Conservation (phyloP, 2,113 vertebrate species). For the Holacanthus passer region DNA sequence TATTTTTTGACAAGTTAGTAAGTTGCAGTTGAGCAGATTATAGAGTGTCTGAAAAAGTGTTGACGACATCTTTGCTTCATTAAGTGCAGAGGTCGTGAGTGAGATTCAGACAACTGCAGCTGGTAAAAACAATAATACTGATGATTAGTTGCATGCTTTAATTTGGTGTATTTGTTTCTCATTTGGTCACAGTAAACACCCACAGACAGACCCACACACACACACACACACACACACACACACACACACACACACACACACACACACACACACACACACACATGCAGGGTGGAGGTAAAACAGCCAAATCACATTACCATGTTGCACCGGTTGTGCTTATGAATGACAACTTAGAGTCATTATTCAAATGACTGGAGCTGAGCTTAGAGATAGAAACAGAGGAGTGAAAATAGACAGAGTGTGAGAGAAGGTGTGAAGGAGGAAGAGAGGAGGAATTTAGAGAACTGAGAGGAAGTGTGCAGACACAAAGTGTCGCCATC, state of each 20-base stretch:
- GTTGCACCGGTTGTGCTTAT: constrained; percentile 10
- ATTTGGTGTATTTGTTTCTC: constrained; percentile 46
- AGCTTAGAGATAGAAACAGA: constrained; percentile 37
- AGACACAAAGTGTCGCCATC: not conserved
- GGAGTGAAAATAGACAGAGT: constrained; percentile 31
- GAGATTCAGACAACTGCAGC: constrained; percentile 29
- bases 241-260: constrained; percentile 13
- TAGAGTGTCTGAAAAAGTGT: constrained; percentile 27
- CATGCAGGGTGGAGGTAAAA: constrained; percentile 7
- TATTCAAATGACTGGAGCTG: constrained; percentile 49
- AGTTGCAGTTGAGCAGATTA: constrained; percentile 23
- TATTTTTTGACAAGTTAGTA: constrained; percentile 29
- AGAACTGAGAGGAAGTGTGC: constrained; percentile 12
- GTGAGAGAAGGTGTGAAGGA: constrained; percentile 44
- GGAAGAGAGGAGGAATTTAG: constrained; percentile 7
- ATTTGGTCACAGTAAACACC: constrained; percentile 45
- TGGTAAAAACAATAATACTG: constrained; percentile 18
- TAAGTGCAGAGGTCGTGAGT: constrained; percentile 23
- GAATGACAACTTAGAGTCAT: constrained; percentile 49
- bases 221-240: not conserved
- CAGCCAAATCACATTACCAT: constrained; percentile 25
- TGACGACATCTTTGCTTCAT: constrained; percentile 49
- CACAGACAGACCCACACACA: constrained; percentile 16
- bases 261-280: not conserved
- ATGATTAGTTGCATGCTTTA: constrained; percentile 36